phyloP scores from a whole-genome alignment of 2,797 vertebrate genomes.

The Malacoctenus gilli region DNA sequence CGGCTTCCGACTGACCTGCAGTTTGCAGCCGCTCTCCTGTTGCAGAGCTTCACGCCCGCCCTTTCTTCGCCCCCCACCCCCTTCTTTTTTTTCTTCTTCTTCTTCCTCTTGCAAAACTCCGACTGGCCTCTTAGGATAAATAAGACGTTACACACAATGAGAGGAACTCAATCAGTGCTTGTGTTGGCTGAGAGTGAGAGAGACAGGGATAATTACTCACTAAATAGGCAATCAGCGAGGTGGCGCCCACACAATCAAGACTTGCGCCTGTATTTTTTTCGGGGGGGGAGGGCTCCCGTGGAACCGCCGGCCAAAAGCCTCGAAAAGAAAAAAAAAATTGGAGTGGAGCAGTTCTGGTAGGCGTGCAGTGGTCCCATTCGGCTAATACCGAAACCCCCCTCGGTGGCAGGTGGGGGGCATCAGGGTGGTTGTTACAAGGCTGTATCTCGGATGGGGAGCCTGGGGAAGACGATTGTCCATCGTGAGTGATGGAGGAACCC shows the following conservation, averaged over 20 bases:
- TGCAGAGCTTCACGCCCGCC: conserved; percentile 31
- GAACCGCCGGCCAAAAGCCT: conserved; percentile 49
- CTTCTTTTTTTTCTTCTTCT: conserved; percentile 10
- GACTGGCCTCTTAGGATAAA: conserved; percentile 72
- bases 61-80: conserved; percentile 14
- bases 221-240: conserved; percentile 75
- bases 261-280: conserved; percentile 70
- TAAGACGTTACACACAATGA: conserved; percentile 78
- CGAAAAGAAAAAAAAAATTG: conserved; percentile 11
- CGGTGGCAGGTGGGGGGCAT: conserved; percentile 34
- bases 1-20: conserved; percentile 20
- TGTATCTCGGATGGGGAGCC: conserved; percentile 34
- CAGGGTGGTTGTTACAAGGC: conserved; percentile 17
- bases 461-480: conserved; percentile 4
- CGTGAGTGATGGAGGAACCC: conserved; percentile 23
- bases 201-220: conserved; percentile 75
- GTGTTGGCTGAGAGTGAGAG: conserved; percentile 70
- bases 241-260: conserved; percentile 72
- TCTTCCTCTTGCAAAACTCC: conserved; percentile 38
- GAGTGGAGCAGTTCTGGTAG: not conserved
- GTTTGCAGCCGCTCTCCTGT: conserved; percentile 7
- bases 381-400: conserved; percentile 21
- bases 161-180: conserved; percentile 75
- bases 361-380: not conserved
- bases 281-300: conserved; percentile 58